A percentile compares a stretch with the other conserved stretches of the same genome.
Evolutionary conservation across 2,113 vertebrate genomes (phyloP).

Genomic region (Mus pahari): DNA sequence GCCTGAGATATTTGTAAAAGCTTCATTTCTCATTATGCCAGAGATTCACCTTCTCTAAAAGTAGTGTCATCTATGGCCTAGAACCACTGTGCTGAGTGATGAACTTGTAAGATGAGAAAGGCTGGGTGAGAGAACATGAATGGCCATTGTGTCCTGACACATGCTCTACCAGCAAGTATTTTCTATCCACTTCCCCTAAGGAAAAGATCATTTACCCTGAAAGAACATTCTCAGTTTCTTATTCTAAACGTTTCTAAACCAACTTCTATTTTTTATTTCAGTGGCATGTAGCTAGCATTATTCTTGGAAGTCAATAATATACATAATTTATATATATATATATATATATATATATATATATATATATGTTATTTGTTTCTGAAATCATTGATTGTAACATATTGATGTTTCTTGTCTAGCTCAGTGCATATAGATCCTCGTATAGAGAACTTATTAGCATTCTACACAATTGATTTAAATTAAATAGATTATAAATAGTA

Average conservation of each 20-base stretch:
- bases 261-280: neutral
- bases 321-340: neutral
- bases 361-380: neutral
- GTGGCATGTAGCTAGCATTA: neutral
- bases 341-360: no score
- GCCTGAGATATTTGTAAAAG: neutral
- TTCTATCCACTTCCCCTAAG: neutral
- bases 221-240: neutral
- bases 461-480: constrained; percentile 3
- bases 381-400: neutral
- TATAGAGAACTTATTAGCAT: neutral
- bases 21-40: neutral
- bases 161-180: neutral
- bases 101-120: no score
- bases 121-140: neutral
- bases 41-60: neutral
- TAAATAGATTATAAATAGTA: neutral
- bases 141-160: no score
- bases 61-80: neutral
- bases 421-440: neutral
- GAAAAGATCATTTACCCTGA: neutral
- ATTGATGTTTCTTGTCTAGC: neutral
- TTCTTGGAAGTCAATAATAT: neutral
- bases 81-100: neutral
- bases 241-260: neutral